Evolutionary conservation across 2,113 vertebrate species (phyloP), one percentile per base, ranked within the genome.

Genomic region (Sclerurus mexicanus): DNA sequence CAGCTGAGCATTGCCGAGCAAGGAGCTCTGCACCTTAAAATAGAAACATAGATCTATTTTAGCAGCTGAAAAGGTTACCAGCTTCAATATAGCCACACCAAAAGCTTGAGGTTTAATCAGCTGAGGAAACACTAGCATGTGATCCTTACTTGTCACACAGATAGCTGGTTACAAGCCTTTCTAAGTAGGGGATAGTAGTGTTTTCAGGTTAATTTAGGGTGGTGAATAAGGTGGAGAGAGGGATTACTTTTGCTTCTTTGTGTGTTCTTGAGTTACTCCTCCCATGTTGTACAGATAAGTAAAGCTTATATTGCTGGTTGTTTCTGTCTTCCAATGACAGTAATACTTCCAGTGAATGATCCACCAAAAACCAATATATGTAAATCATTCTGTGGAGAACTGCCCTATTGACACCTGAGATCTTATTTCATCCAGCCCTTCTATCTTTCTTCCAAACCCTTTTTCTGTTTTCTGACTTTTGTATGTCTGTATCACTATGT

Each of bases 1-100:
- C 74, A 96, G 66, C 60, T 87, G 62, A 91, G 44, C 81, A 79
- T 85, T 93, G 71, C 93, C 87, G 58, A 69, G 52, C 39, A 78
- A 88, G 82, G 44, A 96, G 52, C 56, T 94, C 80, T 85, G 49
- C 17, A 33, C 44, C 85, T 92, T 86, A 94, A 96, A 96, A 97
- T 96, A 96, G 90, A 24, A 88, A 22, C 76, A 55, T 6, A 10
- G 35, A 78, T 84, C 59, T 93, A 75, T 95, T 93, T 96, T 33
- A 90, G 87, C 59, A 92, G 64, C 72, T 4, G 10, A 72, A 88
- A 94, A 92, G 17, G 83, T 93, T 91, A 96, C 73, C 72, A 49
- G 50, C 47, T 94, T 28, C 27, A 20, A n/a, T 20, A 35, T 7
- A 63, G 44, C 76, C 49, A 62, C 8, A 25, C 28, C 47, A 55